These are phyloP conservation scores for Meiosimyza decipiens DNA, from an alignment of 2,888 invertebrate species.

Conservation along the genomic window DNA sequence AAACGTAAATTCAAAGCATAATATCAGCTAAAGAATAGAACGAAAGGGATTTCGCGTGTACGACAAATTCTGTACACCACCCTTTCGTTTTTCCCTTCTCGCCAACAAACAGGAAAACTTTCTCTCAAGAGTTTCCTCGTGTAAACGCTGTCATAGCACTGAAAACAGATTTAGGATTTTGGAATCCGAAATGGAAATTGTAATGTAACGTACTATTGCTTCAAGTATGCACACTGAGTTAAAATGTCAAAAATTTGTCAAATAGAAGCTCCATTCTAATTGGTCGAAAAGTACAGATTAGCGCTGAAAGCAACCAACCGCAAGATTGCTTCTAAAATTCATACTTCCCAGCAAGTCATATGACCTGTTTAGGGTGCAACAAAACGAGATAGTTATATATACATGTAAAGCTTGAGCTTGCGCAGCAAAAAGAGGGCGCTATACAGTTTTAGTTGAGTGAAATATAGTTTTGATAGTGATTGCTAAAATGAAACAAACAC, in stretches of 20 bases:
- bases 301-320: conserved; percentile 70
- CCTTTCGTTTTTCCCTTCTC: too few relatives aligned
- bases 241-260: conserved; percentile 68
- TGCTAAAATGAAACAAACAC: conserved; percentile 20
- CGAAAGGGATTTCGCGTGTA: too few relatives aligned
- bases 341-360: conserved; percentile 78
- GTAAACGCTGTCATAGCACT: too few relatives aligned
- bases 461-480: conserved; percentile 28
- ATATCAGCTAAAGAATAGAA: too few relatives aligned
- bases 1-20: too few relatives aligned
- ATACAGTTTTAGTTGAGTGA: not conserved
- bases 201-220: too few relatives aligned
- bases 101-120: too few relatives aligned
- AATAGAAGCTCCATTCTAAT: conserved; percentile 69
- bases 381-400: conserved; percentile 29
- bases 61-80: too few relatives aligned
- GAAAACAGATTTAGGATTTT: too few relatives aligned
- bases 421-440: conserved; percentile 10
- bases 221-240: not conserved
- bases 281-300: conserved; percentile 68
- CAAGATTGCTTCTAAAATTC: conserved; percentile 69
- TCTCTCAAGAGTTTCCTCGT: too few relatives aligned
- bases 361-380: conserved; percentile 70
- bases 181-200: too few relatives aligned
- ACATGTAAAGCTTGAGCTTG: conserved; percentile 11